phyloP scores from a whole-genome alignment of 2,888 invertebrate genomes.

The Epistrophe eligans region DNA sequence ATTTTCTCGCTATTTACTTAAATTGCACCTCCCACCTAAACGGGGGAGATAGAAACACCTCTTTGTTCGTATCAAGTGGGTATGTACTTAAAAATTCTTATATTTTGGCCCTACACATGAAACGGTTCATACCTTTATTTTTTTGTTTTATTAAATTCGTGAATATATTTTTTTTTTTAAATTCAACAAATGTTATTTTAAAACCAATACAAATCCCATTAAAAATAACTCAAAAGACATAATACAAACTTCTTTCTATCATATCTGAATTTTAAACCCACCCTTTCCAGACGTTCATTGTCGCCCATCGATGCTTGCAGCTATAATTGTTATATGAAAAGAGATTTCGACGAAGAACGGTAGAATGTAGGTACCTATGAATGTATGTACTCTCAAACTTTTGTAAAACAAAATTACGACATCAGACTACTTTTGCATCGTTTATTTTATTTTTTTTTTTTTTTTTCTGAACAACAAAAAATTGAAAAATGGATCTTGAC shows the following conservation, averaged over 20 bases:
- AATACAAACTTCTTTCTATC: constrained; percentile 12
- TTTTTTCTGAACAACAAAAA: not conserved
- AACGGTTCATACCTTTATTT: no score
- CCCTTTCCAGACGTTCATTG: not conserved
- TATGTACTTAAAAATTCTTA: no score
- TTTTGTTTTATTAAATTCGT: not conserved
- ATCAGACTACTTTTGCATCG: constrained; percentile 46
- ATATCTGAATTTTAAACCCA: constrained; percentile 19
- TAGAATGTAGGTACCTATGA: not conserved
- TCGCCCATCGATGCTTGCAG: constrained; percentile 33
- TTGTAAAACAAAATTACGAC: constrained; percentile 42
- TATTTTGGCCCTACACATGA: no score
- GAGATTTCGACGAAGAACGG: not conserved
- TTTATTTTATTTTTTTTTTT: no score
- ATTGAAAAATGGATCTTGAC: not conserved
- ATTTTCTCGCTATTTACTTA: no score
- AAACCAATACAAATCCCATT: not conserved
- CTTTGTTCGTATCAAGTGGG: no score
- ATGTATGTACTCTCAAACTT: constrained; percentile 1
- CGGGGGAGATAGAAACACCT: no score
- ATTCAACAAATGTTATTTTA: not conserved
- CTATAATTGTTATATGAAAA: constrained; percentile 10
- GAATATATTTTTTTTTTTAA: not conserved
- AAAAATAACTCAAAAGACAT: not conserved
- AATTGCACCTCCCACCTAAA: no score